Base-by-base conservation (phyloP, 2,113 vertebrate species). In the Vulpes vulpes region DNA sequence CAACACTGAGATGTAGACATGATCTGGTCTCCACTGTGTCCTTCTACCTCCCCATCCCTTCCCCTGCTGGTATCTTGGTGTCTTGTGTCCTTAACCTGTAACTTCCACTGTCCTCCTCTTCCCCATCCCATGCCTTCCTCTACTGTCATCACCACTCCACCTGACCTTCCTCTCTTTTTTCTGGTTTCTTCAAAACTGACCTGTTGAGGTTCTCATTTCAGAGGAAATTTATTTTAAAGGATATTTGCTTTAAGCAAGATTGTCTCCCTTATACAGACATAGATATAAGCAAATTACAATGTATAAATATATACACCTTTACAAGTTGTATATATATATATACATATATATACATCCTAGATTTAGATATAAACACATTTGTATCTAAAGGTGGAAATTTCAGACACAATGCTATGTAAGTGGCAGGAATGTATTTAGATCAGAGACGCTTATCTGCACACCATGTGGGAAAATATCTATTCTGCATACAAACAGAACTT, bases 1-100 rank as follows among this genome's bases (percentile, higher is more conserved):
- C 35, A 96, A 95, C 91, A 51, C 23, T 30, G 82, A 69, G 25
- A 81, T 78, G 82, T 92, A 38, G 17, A 49, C 43, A 35, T 4
- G 55, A 3, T 94, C 43, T 76, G 5, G 60, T 12, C 16, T 90
- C 12, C 22, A n/a, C 4, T 35, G 30, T 94, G 27, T 73, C n/a
- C 22, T 35, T 15, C 25, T 7, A 4, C 25, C 27, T 76, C 43
- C 73, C 74, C 43, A 69, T 51, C 74, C 43, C 43, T 78, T 76
- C 74, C 43, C 15, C 43, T 51, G 74, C 2, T 9, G 43, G 43
- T 53, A 11, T 25, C 10, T 59, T 53, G 16, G 62, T 74, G 22
- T 1, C 49, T 91, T 89, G 11, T 71, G 9, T 87, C 0, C 35
- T 90, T 69, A 57, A 20, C 92, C 32, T 65, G 3, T 15, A 57